These are phyloP conservation scores for Cotesia vestalis DNA, from an alignment of 1,140 invertebrate species.

Conservation along the genomic window DNA sequence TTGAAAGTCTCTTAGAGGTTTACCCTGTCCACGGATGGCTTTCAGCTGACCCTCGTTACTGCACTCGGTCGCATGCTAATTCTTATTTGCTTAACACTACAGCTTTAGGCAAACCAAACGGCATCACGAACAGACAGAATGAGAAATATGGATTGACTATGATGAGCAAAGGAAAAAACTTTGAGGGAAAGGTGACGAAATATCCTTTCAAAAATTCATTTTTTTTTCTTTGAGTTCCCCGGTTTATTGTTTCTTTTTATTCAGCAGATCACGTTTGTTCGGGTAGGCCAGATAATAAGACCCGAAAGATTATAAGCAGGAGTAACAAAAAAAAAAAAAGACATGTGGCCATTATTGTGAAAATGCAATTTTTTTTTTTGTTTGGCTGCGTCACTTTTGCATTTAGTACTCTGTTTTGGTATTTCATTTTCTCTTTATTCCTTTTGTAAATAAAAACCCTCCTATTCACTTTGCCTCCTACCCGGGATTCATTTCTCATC, in stretches of 20 bases:
- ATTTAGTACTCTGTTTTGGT: background rate
- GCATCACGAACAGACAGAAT: background rate
- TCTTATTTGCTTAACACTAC: background rate
- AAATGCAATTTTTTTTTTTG: constrained; percentile 20
- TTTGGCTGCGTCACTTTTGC: constrained; percentile 19
- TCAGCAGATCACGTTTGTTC: constrained; percentile 1
- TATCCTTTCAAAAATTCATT: background rate
- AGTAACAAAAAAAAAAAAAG: constrained; percentile 4
- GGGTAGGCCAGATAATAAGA: constrained; percentile 23
- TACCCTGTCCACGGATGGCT: background rate
- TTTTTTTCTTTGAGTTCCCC: background rate
- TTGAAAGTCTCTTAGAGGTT: constrained; percentile 29
- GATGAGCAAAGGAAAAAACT: too few relatives aligned
- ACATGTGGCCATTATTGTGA: constrained; percentile 26
- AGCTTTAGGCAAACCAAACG: background rate
- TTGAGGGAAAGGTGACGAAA: background rate
- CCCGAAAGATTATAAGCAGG: background rate
- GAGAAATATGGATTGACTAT: constrained; percentile 9
- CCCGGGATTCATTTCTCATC: constrained; percentile 12
- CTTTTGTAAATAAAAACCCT: background rate
- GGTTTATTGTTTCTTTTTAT: background rate
- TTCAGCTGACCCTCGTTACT: constrained; percentile 12
- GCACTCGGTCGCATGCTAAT: constrained; percentile 29
- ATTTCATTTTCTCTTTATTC: constrained; percentile 12
- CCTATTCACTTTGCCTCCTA: background rate